Evolutionary conservation across 2,797 vertebrate genomes (phyloP).

Genomic region (Ataeniobius toweri): DNA sequence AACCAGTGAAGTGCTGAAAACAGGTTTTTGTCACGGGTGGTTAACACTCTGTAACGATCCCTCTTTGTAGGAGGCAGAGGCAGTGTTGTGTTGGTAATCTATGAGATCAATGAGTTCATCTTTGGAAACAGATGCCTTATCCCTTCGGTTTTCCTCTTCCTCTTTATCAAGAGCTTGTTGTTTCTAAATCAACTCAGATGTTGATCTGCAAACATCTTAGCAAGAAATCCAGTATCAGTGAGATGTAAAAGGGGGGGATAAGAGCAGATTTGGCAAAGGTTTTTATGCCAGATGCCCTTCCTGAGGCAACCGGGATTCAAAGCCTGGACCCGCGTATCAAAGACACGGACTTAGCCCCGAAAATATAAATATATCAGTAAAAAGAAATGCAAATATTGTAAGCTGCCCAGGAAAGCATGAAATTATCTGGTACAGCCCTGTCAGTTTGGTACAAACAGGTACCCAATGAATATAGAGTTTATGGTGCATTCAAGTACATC

Average conservation of each 20-base stretch:
- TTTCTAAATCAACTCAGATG: constrained; percentile 1
- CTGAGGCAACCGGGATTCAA: no score
- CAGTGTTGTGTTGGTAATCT: not conserved
- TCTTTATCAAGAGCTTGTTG: not conserved
- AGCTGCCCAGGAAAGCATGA: no score
- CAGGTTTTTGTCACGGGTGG: not conserved
- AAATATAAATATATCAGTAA: not conserved
- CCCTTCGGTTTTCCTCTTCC: not conserved
- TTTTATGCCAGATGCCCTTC: no score
- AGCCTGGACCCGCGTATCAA: no score
- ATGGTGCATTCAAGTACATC: no score
- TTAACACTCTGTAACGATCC: not conserved
- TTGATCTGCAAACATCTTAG: constrained; percentile 14
- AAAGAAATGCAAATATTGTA: no score
- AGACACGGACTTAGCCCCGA: not conserved
- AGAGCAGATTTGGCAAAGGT: not conserved
- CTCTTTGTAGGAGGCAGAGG: not conserved
- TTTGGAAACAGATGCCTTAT: not conserved
- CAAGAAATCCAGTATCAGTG: not conserved
- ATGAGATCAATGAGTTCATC: not conserved
- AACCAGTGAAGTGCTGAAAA: not conserved
- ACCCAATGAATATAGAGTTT: no score
- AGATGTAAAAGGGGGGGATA: not conserved
- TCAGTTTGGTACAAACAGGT: no score
- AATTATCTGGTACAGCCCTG: no score